Percentiles rank a stretch among this genome's conserved stretches.
These are phyloP conservation scores for Neolamprologus tretocephalus DNA, from an alignment of 2,113 vertebrate genomes.

Conservation along the genomic window DNA sequence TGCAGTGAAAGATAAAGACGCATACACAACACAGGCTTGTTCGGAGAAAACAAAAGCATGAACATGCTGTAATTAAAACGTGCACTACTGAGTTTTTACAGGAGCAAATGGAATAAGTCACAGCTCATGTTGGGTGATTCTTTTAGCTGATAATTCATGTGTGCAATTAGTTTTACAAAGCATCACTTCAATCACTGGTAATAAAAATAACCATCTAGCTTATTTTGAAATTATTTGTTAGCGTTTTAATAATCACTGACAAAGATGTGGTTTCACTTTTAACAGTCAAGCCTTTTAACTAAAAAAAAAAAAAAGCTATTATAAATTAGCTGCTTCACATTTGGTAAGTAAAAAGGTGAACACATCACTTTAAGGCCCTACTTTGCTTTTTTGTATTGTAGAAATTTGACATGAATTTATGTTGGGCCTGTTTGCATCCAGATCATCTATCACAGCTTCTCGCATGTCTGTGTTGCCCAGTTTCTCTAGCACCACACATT, in stretches of 20 bases:
- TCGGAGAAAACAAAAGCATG: not conserved
- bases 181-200: not conserved
- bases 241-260: not conserved
- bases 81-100: not conserved
- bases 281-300: not conserved
- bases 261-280: not conserved
- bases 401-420: not conserved
- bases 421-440: not conserved
- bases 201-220: not conserved
- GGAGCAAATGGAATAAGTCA: not conserved
- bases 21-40: not conserved
- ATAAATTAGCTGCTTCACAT: not conserved
- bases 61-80: not conserved
- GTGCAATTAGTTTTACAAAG: not conserved
- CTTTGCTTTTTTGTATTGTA: not conserved
- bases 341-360: rapidly evolving
- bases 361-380: not conserved
- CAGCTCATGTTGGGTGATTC: not conserved
- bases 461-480: not conserved
- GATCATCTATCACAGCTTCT: not conserved
- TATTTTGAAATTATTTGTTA: not conserved
- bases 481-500: not conserved
- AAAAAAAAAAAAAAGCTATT: not conserved
- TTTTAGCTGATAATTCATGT: not conserved
- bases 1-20: not conserved